Percentiles rank a stretch among this genome's conserved stretches.
phyloP scores from a whole-genome alignment of 2,888 invertebrate genomes.

The Harpalus rufipes region DNA sequence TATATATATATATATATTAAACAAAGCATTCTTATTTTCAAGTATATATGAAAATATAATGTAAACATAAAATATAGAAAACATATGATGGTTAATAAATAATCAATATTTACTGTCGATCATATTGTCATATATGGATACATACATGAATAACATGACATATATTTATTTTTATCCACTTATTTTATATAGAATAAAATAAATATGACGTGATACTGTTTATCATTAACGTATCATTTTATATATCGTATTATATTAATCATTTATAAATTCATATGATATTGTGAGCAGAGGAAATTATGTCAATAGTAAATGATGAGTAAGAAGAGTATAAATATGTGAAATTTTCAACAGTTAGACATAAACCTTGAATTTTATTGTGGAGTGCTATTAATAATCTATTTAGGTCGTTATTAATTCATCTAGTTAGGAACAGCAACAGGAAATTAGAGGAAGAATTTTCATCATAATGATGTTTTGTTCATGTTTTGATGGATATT shows the following conservation, averaged over 20 bases:
- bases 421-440: constrained; percentile 34
- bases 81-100: background rate
- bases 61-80: background rate
- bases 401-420: constrained; percentile 52
- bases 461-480: constrained; percentile 46
- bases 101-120: background rate
- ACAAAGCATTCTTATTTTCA: no score
- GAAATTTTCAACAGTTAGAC: constrained; percentile 20
- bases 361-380: constrained; percentile 52
- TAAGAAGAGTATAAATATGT: background rate
- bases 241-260: background rate
- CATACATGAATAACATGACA: background rate
- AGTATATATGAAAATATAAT: background rate
- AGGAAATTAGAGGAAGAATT: constrained; percentile 43
- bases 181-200: background rate
- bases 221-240: background rate
- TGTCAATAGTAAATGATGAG: background rate
- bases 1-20: no score
- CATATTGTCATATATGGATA: background rate
- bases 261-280: background rate
- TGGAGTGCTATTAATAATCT: constrained; percentile 48
- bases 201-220: background rate
- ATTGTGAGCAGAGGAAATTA: background rate
- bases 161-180: constrained; percentile 1
- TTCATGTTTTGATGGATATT: constrained; percentile 27